Evolutionary conservation across 37 sponge, comb jelly and placozoan genomes (phyloP), one percentile per base, ranked within the genome.

Genomic region (Spongia lamella): DNA sequence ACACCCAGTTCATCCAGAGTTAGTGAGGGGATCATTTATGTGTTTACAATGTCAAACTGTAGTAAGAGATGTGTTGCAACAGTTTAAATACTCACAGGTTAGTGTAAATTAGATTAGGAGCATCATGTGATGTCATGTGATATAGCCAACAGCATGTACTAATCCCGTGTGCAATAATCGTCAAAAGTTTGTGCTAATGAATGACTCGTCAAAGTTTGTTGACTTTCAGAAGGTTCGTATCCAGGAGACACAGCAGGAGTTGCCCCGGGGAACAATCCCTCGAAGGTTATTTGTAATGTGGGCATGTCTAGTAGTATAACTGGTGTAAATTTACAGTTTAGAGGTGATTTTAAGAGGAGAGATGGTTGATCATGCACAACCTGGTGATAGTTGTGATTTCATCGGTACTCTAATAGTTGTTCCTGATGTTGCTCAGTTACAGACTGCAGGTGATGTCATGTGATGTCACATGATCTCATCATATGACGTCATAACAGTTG

Each of bases 161-260:
- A 98, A 95, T 49, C 93, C 96, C 20, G 78, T 75, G 51, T 98
- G 99, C 49, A 61, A 74, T 31, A 98, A 98, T 79, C 66, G 99
- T 19, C 69, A 71, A 49, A 66, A 87, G 30, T 98, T 98, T 81
- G 84, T 92, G 82, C 79, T 98, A 55, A 89, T 90, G 40, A 68
- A 92, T 57, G 83, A 84, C 68, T 50, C 64, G 33, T 92, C 93
- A 3, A 78, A 66, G 35, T 98, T 98, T 76, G 99, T 98, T 0
- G 99, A 98, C 75, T 98, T 98, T 37, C 99, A 98, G 83, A 98
- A 98, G 69, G 91, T 93, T n/a, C 82, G 99, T 25, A 88, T 98
- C 53, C 99, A 98, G 59, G 99, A 98, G 66, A 94, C 95, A 25
- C 99, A 98, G 82, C 72, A 81, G 34, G 99, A 98, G 76, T 75